Evolutionary conservation across 1,140 invertebrate species (phyloP).

Genomic region (Anadara kagoshimensis): DNA sequence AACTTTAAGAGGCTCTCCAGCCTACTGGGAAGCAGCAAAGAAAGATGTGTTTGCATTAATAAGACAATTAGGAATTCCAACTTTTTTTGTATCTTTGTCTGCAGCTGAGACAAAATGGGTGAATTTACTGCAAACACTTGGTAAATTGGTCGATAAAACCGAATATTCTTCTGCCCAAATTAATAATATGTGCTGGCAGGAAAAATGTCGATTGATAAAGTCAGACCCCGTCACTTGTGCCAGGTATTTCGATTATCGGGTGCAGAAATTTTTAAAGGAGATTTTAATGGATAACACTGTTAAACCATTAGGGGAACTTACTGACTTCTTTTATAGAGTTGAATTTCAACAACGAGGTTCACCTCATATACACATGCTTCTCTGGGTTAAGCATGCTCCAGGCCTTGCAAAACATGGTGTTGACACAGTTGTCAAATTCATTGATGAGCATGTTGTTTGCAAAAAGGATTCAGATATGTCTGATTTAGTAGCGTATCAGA

Average conservation of each 20-base stretch:
- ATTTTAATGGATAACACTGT: too few species aligned
- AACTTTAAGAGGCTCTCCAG: constrained; percentile 28
- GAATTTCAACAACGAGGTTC: constrained; percentile 39
- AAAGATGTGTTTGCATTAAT: constrained; percentile 43
- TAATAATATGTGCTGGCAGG: constrained; percentile 8
- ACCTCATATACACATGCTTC: constrained; percentile 35
- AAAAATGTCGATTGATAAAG: constrained; percentile 1
- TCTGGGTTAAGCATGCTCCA: constrained; percentile 65
- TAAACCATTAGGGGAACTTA: constrained; percentile 34
- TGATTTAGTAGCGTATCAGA: constrained; percentile 34
- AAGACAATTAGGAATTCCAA: constrained; percentile 35
- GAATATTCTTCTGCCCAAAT: constrained; percentile 13
- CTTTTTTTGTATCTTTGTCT: constrained; percentile 35
- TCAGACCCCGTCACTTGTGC: constrained; percentile 13
- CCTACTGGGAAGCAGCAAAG: constrained; percentile 33
- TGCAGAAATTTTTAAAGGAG: not conserved
- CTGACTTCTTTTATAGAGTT: constrained; percentile 31
- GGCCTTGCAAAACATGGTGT: constrained; percentile 31
- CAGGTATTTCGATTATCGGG: constrained; percentile 11
- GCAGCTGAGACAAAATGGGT: constrained; percentile 39
- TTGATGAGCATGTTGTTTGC: constrained; percentile 25
- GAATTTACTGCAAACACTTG: constrained; percentile 10
- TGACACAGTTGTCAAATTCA: too few species aligned
- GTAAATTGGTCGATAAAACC: constrained; percentile 1
- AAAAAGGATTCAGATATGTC: constrained; percentile 6